phyloP scores from a whole-genome alignment of 2,888 invertebrate species.

The Auanema sp. region DNA sequence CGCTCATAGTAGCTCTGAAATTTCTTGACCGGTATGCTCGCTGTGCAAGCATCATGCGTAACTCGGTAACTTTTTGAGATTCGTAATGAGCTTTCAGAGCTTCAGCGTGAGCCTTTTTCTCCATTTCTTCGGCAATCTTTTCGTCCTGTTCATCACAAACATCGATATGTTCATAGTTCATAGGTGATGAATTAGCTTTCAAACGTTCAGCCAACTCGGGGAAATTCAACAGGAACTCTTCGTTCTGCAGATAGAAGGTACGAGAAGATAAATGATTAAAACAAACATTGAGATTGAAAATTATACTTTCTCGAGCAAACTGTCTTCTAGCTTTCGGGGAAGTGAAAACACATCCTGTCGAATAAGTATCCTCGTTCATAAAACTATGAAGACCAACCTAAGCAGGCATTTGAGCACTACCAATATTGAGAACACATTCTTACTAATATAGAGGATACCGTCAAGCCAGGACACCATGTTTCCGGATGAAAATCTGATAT shows the following conservation, averaged over 20 bases:
- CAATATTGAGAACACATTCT: slow-evolving; percentile 1
- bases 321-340: slow-evolving; percentile 64
- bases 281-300: slow-evolving; percentile 78
- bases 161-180: no score
- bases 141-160: not conserved
- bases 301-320: slow-evolving; percentile 71
- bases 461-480: slow-evolving; percentile 99
- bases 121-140: not conserved
- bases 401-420: slow-evolving; percentile 2
- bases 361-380: slow-evolving; percentile 89
- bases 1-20: no score
- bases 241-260: slow-evolving; percentile 24
- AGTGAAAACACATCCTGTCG: slow-evolving; percentile 78
- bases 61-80: no score
- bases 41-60: no score
- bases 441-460: slow-evolving; percentile 85
- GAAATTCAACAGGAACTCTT: slow-evolving; percentile 27
- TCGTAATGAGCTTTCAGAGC: slow-evolving; percentile 5
- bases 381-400: slow-evolving; percentile 62
- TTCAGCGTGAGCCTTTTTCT: slow-evolving; percentile 1
- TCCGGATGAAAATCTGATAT: slow-evolving; percentile 94
- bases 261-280: not conserved
- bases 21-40: no score
- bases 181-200: slow-evolving; percentile 12
- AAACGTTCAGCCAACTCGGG: slow-evolving; percentile 24